Evolutionary conservation across 2,888 invertebrate genomes (phyloP), one percentile per base, ranked within the genome.

Genomic region (Drosophila mercatorum): DNA sequence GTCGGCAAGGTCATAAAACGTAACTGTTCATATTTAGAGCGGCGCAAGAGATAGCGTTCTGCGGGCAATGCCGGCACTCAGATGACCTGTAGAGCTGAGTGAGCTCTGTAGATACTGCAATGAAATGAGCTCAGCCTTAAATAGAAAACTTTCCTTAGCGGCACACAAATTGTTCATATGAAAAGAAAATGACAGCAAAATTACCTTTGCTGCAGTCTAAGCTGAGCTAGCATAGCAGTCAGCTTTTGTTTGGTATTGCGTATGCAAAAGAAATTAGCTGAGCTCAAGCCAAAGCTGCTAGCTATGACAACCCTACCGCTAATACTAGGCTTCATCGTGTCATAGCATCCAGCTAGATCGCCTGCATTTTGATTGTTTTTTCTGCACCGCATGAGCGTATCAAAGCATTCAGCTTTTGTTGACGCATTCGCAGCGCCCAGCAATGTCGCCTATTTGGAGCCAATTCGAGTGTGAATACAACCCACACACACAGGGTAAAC

Each of bases 1-100:
- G 83, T 88, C 70, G 76, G 68, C 82, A 64, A 70, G 62, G 70
- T 65, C 83, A 73, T 88, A 80, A 82, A 88, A 88, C 77, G 74
- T 63, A 83, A 83, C 87, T 77, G 83, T 67, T 74, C 64, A 77
- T 71, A 74, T 88, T 76, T 80, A 67, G 14, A 40, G 14, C 53
- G 28, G n/a, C 22, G 12, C 22, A 8, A 11, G n/a, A n/a, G 49
- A 31, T 49, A 49, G 8, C 28, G 2, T n/a, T 31, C 12, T 22
- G 17, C 14, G 11, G 47, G n/a, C 46, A 12, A 40, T 31, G 41
- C 40, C 56, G 75, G n/a, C 28, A 22, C 53, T 44, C 17, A 8
- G 56, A 75, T 64, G 38, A 40, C 51, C 51, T 51, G 11, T 7
- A 17, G 17, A 17, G 5, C 49, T n/a, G 47, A 10, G 17, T 2